Percentiles rank a stretch among this genome's conserved stretches.
Conservation (phyloP, 35 echinoderm and acorn worm genomes). For the Antedon bifida region DNA sequence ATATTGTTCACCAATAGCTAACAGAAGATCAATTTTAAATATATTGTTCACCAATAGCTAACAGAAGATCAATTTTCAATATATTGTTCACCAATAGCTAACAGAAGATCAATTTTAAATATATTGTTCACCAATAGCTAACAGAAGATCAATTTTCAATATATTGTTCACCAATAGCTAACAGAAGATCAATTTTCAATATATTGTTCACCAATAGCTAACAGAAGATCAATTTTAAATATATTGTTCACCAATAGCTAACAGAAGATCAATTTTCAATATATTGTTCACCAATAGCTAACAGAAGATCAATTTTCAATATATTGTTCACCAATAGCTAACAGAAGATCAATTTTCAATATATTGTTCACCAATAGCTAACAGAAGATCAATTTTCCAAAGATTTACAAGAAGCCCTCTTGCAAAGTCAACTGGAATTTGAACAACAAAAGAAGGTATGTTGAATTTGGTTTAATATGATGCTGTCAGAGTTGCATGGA, state of each 20-base stretch:
- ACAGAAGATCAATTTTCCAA: background rate
- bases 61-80: background rate
- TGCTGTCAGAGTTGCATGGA: no score
- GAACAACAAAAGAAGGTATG: constrained; percentile 3
- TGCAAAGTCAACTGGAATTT: constrained; percentile 11
- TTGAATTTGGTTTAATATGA: no score
- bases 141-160: background rate
- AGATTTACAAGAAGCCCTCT: background rate
- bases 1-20: background rate
- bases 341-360: background rate
- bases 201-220: background rate
- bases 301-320: background rate
- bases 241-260: background rate
- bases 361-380: background rate
- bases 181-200: background rate
- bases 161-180: background rate
- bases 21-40: background rate
- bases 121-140: background rate
- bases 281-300: background rate
- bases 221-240: background rate
- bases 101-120: background rate
- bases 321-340: background rate
- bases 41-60: background rate
- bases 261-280: background rate
- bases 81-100: background rate